Evolutionary conservation across 1,140 invertebrate species (phyloP).

Genomic region (Euschistus heros): DNA sequence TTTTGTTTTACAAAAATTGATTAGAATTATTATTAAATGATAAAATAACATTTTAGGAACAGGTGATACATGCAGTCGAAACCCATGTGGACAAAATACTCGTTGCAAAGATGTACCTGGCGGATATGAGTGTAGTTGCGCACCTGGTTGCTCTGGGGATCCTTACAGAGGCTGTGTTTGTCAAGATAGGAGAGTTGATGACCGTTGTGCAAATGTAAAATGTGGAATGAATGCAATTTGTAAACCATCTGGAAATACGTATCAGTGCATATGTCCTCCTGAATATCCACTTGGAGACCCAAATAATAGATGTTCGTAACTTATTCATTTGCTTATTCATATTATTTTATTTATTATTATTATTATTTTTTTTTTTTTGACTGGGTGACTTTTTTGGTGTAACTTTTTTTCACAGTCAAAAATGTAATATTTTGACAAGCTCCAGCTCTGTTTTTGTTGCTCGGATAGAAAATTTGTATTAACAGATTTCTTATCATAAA

Average conservation of each 20-base stretch:
- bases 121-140: slow-evolving; percentile 65
- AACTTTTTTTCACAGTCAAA: no score
- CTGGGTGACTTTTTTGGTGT: no score
- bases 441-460: no score
- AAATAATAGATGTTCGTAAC: slow-evolving; percentile 61
- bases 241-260: slow-evolving; percentile 45
- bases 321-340: neutral
- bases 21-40: neutral
- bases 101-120: slow-evolving; percentile 59
- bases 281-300: slow-evolving; percentile 74
- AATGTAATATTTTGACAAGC: no score
- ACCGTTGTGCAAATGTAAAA: slow-evolving; percentile 54
- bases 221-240: slow-evolving; percentile 78
- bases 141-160: slow-evolving; percentile 68
- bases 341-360: neutral
- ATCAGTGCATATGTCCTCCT: slow-evolving; percentile 72
- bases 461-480: no score
- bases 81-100: slow-evolving; percentile 75
- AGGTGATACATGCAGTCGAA: slow-evolving; percentile 55
- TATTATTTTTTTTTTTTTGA: neutral
- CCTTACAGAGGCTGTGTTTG: slow-evolving; percentile 66
- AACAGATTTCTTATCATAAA: no score
- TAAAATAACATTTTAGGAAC: slow-evolving; percentile 28
- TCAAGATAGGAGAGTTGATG: slow-evolving; percentile 41
- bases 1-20: neutral